Conservation (phyloP, 2,113 vertebrate genomes). For the Hippocampus abdominalis region DNA sequence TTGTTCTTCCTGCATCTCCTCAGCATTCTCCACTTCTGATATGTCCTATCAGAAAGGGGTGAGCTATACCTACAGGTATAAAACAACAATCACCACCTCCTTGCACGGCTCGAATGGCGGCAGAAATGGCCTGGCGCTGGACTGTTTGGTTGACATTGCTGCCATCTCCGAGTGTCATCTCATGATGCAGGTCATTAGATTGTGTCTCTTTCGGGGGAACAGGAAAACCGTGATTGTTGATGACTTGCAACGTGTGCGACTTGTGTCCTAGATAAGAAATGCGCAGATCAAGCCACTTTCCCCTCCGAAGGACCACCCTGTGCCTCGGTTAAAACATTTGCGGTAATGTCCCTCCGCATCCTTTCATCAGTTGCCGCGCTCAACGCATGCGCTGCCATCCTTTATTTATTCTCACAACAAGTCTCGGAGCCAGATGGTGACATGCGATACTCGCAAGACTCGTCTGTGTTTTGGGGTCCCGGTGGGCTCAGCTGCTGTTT, state of each 20-base stretch:
- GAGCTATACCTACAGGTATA: constrained; percentile 78
- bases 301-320: constrained; percentile 69
- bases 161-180: constrained; percentile 76
- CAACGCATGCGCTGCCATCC: no score
- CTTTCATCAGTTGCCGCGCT: background rate
- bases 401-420: background rate
- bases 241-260: constrained; percentile 5
- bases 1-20: background rate
- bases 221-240: background rate
- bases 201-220: background rate
- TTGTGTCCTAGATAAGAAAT: constrained; percentile 74
- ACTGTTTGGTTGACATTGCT: constrained; percentile 75
- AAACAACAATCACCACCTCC: constrained; percentile 66
- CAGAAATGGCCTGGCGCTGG: constrained; percentile 73
- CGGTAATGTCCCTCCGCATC: constrained; percentile 70
- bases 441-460: constrained; percentile 55
- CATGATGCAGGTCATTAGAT: constrained; percentile 77
- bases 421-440: constrained; percentile 18
- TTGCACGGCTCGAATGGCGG: constrained; percentile 61
- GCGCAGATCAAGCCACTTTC: constrained; percentile 74
- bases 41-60: constrained; percentile 60
- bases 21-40: constrained; percentile 34
- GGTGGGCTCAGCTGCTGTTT: constrained; percentile 68
- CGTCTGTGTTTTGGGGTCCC: constrained; percentile 36
- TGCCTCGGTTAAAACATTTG: constrained; percentile 69